Evolutionary conservation across 2,888 invertebrate genomes (phyloP).

Genomic region (Stenodera caucasica): DNA sequence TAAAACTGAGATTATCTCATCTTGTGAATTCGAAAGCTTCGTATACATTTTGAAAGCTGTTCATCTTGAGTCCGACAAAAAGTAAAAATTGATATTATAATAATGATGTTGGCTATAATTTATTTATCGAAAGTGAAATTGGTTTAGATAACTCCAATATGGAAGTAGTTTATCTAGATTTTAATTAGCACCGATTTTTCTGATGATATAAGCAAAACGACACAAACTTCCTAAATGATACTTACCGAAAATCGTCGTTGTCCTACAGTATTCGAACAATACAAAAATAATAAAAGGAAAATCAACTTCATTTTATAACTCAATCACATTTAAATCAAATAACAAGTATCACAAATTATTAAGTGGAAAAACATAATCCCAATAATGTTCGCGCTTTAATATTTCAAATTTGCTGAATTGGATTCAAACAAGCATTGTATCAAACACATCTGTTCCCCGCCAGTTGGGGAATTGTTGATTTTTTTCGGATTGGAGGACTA

Average conservation of each 20-base stretch:
- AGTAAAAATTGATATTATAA: not conserved
- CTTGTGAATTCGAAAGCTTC: not conserved
- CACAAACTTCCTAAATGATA: not conserved
- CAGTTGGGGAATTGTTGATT: not conserved
- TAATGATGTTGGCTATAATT: not conserved
- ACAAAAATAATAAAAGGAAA: not conserved
- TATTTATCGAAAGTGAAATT: not conserved
- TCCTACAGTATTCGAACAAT: not conserved
- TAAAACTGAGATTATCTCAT: not conserved
- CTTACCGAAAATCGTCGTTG: not conserved
- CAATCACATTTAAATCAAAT: not conserved
- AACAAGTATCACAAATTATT: not conserved
- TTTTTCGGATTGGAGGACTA: not conserved
- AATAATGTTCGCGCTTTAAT: not conserved
- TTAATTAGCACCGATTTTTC: no score
- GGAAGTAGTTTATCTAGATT: not conserved
- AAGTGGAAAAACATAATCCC: not conserved
- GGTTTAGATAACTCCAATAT: not conserved
- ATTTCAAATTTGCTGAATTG: not conserved
- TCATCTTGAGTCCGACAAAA: not conserved
- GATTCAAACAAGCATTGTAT: not conserved
- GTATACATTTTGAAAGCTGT: not conserved
- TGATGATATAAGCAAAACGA: no score
- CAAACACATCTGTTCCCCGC: not conserved
- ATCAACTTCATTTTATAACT: not conserved